Conservation (phyloP, 2,888 invertebrate genomes). For the Anoplius nigerrimus region DNA sequence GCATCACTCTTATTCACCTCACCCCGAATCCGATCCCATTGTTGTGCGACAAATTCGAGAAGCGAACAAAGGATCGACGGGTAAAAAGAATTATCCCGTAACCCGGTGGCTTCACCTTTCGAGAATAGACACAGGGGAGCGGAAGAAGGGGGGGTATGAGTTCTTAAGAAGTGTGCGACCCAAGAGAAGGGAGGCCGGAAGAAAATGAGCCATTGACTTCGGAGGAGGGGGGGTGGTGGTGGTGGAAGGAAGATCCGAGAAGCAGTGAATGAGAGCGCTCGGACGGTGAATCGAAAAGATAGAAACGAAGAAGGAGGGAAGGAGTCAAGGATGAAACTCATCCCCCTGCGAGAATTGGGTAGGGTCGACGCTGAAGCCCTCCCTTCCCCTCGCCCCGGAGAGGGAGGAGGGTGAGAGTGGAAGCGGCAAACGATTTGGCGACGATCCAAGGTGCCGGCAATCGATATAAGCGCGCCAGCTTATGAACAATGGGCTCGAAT, state of each 20-base stretch:
- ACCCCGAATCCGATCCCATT: not conserved
- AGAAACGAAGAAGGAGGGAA: conserved; percentile 2
- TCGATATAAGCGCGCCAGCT: conserved; percentile 61
- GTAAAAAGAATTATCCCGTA: too few species aligned
- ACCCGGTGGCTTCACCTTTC: too few species aligned
- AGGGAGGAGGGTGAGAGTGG: not conserved
- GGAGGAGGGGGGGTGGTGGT: not conserved
- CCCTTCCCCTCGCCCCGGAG: too few species aligned
- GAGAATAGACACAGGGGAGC: not conserved
- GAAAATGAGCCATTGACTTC: not conserved
- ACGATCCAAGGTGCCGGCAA: conserved; percentile 62
- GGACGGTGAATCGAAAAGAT: not conserved
- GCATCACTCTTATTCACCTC: too few species aligned
- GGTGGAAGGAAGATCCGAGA: not conserved
- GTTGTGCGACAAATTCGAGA: not conserved
- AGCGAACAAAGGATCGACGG: not conserved
- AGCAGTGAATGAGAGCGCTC: not conserved
- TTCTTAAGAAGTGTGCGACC: not conserved
- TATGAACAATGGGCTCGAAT: conserved; percentile 47
- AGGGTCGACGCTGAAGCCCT: not conserved
- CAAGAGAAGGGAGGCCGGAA: not conserved
- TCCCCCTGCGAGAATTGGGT: conserved; percentile 9
- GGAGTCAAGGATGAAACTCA: conserved; percentile 31
- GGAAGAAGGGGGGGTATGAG: too few species aligned
- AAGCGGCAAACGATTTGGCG: conserved; percentile 58